Base-by-base conservation (phyloP, 2,113 vertebrate genomes). In the Semicossyphus pulcher region DNA sequence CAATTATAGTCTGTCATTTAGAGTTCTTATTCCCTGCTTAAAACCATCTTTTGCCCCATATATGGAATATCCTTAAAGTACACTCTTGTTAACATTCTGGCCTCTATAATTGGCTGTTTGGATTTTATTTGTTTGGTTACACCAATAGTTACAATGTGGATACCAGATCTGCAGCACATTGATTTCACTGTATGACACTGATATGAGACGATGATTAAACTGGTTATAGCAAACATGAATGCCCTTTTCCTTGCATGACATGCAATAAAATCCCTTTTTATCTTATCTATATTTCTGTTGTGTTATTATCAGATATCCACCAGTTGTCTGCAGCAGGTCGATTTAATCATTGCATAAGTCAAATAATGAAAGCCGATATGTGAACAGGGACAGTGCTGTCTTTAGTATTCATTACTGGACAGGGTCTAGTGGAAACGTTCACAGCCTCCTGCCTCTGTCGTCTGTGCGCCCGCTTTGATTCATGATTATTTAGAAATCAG, bases 361-460 rank as follows among this genome's bases (percentile, higher is more conserved):
- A 74, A 72, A 69, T 36, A 34, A 14, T n/a, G 44, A 29, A 2
- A 16, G 7, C 34, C 39, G 49, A 7, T 58, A 51, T n/a, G 11
- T 39, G 31, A 63, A 51, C 18, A 37, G 2, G 2, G 21, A 47
- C 57, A 54, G 25, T 21, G 5, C 23, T 18, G 21, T 54, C 23
- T 58, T 53, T 8, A 31, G 28, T 23, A 81, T 81, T 84, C 49
- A 82, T 74, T 61, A 34, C 39, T 60, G 15, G 28, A 65, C 4
- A 10, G 39, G 18, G n/a, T 49, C 32, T 32, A 47, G 25, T 58
- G 48, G 20, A 74, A 20, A 71, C 25, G 44, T 57, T 70, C 18
- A 44, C 2, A 23, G 25, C 59, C 39, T 60, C 36, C 21, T 60
- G 71, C 78, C 20, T 7, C 18, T 76, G 25, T 54, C 23, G 10